Conservation (phyloP, 1,140 invertebrate genomes). For the Marisa cornuarietis region DNA sequence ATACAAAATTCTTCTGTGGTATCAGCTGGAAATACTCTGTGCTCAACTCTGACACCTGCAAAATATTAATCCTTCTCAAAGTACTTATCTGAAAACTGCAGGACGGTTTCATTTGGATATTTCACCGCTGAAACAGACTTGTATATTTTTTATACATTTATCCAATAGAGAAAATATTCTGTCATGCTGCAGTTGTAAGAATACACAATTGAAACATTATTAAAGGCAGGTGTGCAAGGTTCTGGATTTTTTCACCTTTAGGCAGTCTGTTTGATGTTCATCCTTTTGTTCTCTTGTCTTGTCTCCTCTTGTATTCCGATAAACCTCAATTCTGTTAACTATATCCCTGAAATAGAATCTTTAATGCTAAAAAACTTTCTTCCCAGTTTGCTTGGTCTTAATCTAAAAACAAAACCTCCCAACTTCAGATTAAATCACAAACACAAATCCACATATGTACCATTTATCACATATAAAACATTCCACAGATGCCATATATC, state of each 20-base stretch:
- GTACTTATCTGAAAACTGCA: not conserved
- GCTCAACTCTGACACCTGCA: constrained; percentile 63
- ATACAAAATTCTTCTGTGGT: constrained; percentile 63
- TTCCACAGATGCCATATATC: not conserved
- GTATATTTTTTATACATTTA: too few relatives aligned
- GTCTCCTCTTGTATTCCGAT: not conserved
- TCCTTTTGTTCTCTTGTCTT: constrained; percentile 14
- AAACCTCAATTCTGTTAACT: constrained; percentile 37
- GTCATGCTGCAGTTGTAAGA: too few relatives aligned
- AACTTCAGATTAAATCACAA: not conserved
- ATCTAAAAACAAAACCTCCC: not conserved
- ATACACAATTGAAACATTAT: too few relatives aligned
- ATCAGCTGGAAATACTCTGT: constrained; percentile 68
- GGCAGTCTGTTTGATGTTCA: constrained; percentile 14
- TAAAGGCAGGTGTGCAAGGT: too few relatives aligned
- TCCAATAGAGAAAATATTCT: too few relatives aligned
- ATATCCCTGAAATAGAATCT: constrained; percentile 29
- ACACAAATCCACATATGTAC: not conserved
- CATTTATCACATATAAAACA: not conserved
- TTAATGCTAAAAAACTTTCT: not conserved
- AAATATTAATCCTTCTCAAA: constrained; percentile 5
- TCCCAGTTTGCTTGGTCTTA: not conserved
- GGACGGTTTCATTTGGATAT: not conserved
- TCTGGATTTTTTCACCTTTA: constrained; percentile 5
- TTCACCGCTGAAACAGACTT: too few relatives aligned